Base-by-base conservation (phyloP, 2,888 invertebrate genomes). In the Leptopilina myrica region DNA sequence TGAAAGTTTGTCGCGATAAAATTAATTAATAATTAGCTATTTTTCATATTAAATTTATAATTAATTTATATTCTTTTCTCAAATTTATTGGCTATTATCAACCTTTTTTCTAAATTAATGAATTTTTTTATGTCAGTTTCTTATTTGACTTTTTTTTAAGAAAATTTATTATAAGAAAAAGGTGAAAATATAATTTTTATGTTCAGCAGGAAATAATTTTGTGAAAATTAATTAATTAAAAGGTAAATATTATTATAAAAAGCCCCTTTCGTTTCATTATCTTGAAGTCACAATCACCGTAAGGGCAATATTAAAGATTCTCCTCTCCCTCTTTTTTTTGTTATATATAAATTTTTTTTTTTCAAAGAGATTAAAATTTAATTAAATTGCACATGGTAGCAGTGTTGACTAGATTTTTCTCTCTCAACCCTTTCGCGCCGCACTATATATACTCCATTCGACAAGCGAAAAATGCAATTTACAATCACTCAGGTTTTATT, bases 331-430 rank as follows among this genome's bases (percentile, higher is more conserved):
- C 20, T 20, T 20, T 20, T 20, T 8, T 73, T 73, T 73, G 56
- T 49, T 12, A 49, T 49, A 53, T 33, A 73, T 43, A 56, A 33
- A 20, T 69, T 67, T 53, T 69, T 73, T 69, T 56, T 56, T 73
- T n/a, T 46, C 0, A 4, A 12, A n/a, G 56, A 56, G 73, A 56
- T 73, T 56, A 6, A 73, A 73, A 56, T 73, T 73, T 73, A 73
- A 73, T 73, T 73, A 73, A 73, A 73, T 73, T 73, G 53, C 11
- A 56, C 73, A 56, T 59, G n/a, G 40, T 59, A 56, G 73, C 33
- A 33, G 73, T 53, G 56, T 73, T 69, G 53, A 56, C 56, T 73
- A 40, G 20, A 73, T 53, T 73, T 33, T n/a, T 56, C 56, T 73
- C 40, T n/a, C 40, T 8, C 56, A 56, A 53, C 14, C 53, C 56